Evolutionary conservation across 2,888 invertebrate species (phyloP).

Genomic region (Agrilus biguttatus): DNA sequence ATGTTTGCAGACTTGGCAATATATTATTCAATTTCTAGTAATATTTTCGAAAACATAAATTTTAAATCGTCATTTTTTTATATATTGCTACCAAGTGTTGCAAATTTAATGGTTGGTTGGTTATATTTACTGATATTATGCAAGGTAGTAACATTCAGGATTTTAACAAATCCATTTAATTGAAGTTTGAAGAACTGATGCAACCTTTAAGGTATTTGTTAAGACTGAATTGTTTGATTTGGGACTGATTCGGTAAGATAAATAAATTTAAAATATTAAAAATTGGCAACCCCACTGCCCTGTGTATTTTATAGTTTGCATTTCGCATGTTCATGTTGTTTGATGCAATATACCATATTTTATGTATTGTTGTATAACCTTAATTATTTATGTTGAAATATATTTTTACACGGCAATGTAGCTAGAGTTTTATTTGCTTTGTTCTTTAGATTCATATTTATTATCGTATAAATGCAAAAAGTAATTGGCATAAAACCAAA

Average conservation of each 20-base stretch:
- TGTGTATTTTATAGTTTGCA: conserved; percentile 29
- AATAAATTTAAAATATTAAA: conserved; percentile 4
- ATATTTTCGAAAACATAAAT: no score
- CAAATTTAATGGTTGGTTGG: no score
- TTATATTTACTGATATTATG: no score
- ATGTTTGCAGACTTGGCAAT: no score
- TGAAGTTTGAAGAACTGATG: conserved; percentile 5
- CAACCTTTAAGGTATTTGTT: conserved; percentile 14
- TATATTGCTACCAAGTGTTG: no score
- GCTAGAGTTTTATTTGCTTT: conserved; percentile 34
- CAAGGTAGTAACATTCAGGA: no score
- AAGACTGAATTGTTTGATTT: conserved; percentile 15
- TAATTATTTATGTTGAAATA: conserved; percentile 33
- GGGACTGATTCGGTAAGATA: conserved; percentile 31
- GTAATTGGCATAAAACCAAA: conserved; percentile 2
- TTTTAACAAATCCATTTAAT: no score
- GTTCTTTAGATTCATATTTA: conserved; percentile 10
- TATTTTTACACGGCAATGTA: conserved; percentile 34
- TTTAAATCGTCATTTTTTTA: no score
- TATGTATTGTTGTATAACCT: conserved; percentile 34
- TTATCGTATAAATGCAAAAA: no score
- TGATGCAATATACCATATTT: conserved; percentile 35
- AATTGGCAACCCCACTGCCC: conserved; percentile 35
- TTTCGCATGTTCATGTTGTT: conserved; percentile 34
- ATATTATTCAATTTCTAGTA: no score